Evolutionary conservation across 2,797 vertebrate genomes (phyloP).

Genomic region (Benthosema pterotum): DNA sequence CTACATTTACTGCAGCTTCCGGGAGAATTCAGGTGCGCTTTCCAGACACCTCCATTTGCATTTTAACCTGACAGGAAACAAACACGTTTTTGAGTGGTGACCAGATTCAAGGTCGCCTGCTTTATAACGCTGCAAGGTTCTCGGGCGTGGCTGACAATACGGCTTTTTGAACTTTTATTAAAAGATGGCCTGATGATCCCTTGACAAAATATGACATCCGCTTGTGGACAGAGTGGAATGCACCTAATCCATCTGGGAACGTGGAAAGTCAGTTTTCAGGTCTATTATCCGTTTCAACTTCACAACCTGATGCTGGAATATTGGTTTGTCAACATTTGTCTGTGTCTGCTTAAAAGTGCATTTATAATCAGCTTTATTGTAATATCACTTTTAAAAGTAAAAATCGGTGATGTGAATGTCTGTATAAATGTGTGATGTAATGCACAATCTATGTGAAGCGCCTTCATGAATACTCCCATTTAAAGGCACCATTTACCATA

Average conservation of each 20-base stretch:
- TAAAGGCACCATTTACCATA: no score
- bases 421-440: no score
- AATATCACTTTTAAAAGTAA: no score
- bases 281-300: slow-evolving; percentile 44
- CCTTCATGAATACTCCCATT: no score
- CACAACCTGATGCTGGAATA: slow-evolving; percentile 39
- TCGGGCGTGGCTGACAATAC: no score
- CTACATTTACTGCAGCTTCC: slow-evolving; percentile 25
- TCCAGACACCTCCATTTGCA: slow-evolving; percentile 43
- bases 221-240: no score
- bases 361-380: no score
- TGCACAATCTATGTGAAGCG: no score
- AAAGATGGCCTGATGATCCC: no score
- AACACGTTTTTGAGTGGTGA: slow-evolving; percentile 22
- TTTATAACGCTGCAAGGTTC: neutral
- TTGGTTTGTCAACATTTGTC: slow-evolving; percentile 48
- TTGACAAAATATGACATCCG: no score
- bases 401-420: no score
- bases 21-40: slow-evolving; percentile 4
- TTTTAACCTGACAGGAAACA: slow-evolving; percentile 47
- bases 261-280: slow-evolving; percentile 35
- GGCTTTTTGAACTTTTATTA: no score
- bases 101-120: slow-evolving; percentile 41
- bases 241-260: slow-evolving; percentile 15
- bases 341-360: slow-evolving; percentile 8